Evolutionary conservation across 2,113 vertebrate genomes (phyloP), one percentile per base, ranked within the genome.

Genomic region (Fulmarus glacialis): DNA sequence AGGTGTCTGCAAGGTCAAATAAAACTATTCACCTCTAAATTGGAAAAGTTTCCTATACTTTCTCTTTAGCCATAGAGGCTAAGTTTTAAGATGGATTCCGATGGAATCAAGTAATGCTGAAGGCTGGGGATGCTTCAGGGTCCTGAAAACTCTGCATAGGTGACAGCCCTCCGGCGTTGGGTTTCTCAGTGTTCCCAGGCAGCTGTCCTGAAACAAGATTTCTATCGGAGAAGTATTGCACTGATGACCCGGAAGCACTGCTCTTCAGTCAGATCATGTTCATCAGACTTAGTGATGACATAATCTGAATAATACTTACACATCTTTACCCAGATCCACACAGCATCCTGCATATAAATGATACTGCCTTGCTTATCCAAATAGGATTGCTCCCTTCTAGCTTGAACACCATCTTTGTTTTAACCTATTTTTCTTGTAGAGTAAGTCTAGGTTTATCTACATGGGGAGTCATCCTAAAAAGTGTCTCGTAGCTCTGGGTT

Each of bases 91-190:
- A 80, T 5, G 9, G 48, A 40, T 15, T 14, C 36, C 13, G 22
- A 30, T 4, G 34, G 74, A 85, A 67, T 29, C 32, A 43, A 56
- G 53, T 8, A 11, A 74, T 27, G 19, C 26, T 80, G 32, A 85
- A 73, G 11, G 22, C 22, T 43, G 19, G 9, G 47, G 36, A 43
- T 56, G 23, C 30, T 84, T 53, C 1, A 1, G n/a, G 17, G 18
- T 83, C n/a, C 68, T 62, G 62, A 63, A 56, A 81, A 29, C 29
- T 48, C 62, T 45, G 8, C 1, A 0, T 8, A 62, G 36, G 42
- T 59, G 43, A 47, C 11, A 53, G 59, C 5, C 4, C 5, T 63
- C 20, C 2, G 3, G 62, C 1, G 0, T 12, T 0, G 1, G 29
- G 60, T 73, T 92, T 56, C 64, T 74, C 27, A 21, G 17, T 64